Base-by-base conservation (phyloP, 2,888 invertebrate genomes). In the Cephus rjabovi region DNA sequence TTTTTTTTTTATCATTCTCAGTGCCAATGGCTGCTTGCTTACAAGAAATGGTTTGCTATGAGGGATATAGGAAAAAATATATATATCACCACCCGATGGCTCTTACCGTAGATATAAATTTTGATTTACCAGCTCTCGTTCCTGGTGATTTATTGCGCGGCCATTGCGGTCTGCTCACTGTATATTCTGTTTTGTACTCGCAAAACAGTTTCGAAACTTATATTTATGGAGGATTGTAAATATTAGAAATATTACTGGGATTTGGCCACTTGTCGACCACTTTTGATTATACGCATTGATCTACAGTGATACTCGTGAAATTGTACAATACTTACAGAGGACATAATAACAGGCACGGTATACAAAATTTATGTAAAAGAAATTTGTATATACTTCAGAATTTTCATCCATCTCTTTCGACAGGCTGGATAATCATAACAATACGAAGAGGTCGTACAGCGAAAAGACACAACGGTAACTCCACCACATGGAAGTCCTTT, bases 391-490 rank as follows among this genome's bases (percentile, higher is more conserved):
- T 23, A 23, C 9, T 56, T 56, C 23, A 23, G 2, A 56, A 56
- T 56, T 56, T 56, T 23, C 2, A 56, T 23, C 15, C 40, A 23
- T 40, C 6, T 40, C 23, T 56, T 56, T 1, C 56, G 0, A 23
- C 23, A 23, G 56, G 56, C 23, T 56, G 1, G 23, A 56, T 56
- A 56, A 56, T 56, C 56, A 40, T 40, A 56, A 56, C 23, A 56
- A 56, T 56, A 6, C 56, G 31, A 34, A 31, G 71, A 34, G 71
- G 31, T 31, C 71, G 15, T 34, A 71, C 34, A 9, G 71, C 31
- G 71, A 71, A 71, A 71, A 71, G 31, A 34, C 71, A 34, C 71
- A 71, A 71, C 71, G 71, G 71, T 71, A 71, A 71, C 12, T 33
- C 31, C 56, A 56, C 33, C 71, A 34, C 33, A 33, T 31, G 34